Percentiles rank a stretch among this genome's conserved stretches.
These are phyloP conservation scores for Periphyllus acericola DNA, from an alignment of 2,888 invertebrate genomes.

Conservation along the genomic window DNA sequence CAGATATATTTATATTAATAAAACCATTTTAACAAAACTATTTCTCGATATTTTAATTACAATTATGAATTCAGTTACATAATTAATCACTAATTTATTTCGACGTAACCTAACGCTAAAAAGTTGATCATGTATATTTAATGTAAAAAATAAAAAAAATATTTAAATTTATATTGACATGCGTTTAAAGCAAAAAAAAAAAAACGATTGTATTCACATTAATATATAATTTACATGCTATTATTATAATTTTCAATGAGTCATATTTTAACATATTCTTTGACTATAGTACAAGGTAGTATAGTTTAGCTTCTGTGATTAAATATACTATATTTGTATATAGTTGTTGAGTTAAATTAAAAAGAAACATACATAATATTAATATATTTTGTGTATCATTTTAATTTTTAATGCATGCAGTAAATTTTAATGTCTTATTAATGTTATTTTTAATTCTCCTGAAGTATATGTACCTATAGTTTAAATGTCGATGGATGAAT, in stretches of 20 bases:
- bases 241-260: not conserved
- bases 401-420: not conserved
- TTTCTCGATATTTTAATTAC: no score
- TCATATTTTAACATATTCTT: not conserved
- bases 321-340: not conserved
- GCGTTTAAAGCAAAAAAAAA: not conserved
- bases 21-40: no score
- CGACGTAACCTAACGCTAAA: not conserved
- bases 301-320: not conserved
- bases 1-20: no score
- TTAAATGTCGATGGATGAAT: no score
- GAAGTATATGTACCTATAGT: no score
- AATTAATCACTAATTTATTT: no score
- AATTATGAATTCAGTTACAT: no score
- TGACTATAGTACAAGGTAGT: not conserved
- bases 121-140: not conserved
- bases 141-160: not conserved
- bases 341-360: not conserved
- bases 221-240: not conserved
- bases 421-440: not conserved
- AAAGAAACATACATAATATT: not conserved
- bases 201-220: not conserved
- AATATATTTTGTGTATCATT: not conserved
- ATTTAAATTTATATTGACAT: not conserved
- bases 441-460: not conserved